Evolutionary conservation across 1,140 invertebrate species (phyloP), one percentile per base, ranked within the genome.

Genomic region (Daktulosphaira vitifoliae): DNA sequence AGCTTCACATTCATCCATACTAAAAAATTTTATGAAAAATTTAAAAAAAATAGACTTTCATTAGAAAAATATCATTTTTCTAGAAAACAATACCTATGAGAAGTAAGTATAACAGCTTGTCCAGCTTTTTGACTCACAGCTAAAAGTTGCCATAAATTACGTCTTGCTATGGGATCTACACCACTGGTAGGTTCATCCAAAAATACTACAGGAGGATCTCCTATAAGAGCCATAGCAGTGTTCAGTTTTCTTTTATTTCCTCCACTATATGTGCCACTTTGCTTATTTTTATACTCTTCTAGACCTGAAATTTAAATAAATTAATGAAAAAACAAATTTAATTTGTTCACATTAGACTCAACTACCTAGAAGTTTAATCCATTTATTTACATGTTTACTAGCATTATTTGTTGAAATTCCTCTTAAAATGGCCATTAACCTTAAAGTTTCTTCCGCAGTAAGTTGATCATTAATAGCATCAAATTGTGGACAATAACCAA

Each of bases 221-320:
- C 92, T 38, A 96, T 81, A 68, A 96, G 84, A 7, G 94, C 88
- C 49, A 98, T 84, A 0, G 93, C 93, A 39, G 93, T 91, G 69
- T 90, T 95, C 22, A 99, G 76, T 75, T 98, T 96, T 48, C 95
- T 81, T 74, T 95, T 96, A 69, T 96, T 98, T 1, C 95, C 95
- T 13, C 92, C 92, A 73, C 91, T 95, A 48, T 71, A 71, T 7
- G n/a, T 59, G 3, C 69, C 68, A 62, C 70, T 68, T 20, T 8
- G 48, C 50, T 54, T 53, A 49, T 70, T 29, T 46, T 54, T 18
- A 50, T 68, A 68, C 33, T 69, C 69, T 37, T 67, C 48, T 38
- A 70, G 18, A 85, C 80, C 81, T 65, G 82, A 78, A 69, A 79
- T 68, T 50, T n/a, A n/a, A n/a, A n/a, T n/a, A n/a, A n/a, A n/a